A percentile compares a stretch with the other conserved stretches of the same genome.
These are phyloP conservation scores for Lordiphosa mommai DNA, from an alignment of 1,140 invertebrate genomes.

Conservation along the genomic window DNA sequence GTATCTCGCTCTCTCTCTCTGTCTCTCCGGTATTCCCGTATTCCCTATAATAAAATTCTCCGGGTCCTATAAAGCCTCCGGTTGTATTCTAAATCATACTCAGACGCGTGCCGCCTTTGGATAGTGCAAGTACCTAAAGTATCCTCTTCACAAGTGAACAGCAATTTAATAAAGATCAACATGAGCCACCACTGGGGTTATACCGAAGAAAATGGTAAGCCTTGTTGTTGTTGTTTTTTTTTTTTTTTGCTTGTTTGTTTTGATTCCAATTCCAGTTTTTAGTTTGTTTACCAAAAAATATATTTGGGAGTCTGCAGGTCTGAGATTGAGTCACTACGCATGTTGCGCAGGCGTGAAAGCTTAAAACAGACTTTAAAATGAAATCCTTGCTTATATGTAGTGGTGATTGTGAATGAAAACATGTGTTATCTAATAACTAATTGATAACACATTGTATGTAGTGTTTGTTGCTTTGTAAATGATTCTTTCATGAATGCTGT, in stretches of 20 bases:
- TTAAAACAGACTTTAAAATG: not conserved
- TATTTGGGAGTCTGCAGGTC: conserved; percentile 15
- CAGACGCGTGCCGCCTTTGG: conserved; percentile 47
- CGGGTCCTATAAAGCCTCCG: conserved; percentile 36
- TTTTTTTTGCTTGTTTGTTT: conserved; percentile 19
- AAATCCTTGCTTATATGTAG: not conserved
- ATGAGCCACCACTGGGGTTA: conserved; percentile 79
- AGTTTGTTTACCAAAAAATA: conserved; percentile 23
- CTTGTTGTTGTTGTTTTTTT: not conserved
- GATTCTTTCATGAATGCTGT: not conserved
- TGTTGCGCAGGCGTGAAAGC: conserved; percentile 36
- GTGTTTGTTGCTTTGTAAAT: not conserved
- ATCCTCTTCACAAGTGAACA: conserved; percentile 8
- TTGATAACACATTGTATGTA: no score
- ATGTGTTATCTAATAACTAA: conserved; percentile 40
- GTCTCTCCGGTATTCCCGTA: not conserved
- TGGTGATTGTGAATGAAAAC: no score
- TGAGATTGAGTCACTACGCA: conserved; percentile 45
- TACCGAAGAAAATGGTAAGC: conserved; percentile 74
- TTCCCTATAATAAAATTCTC: not conserved
- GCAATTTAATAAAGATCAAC: conserved; percentile 25
- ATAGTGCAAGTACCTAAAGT: conserved; percentile 42
- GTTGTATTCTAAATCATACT: conserved; percentile 28
- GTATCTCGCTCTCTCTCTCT: no score
- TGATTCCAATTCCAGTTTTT: conserved; percentile 28